phyloP scores from a whole-genome alignment of 37 sponge, comb jelly and placozoan species.

The Theonella swinhoei region DNA sequence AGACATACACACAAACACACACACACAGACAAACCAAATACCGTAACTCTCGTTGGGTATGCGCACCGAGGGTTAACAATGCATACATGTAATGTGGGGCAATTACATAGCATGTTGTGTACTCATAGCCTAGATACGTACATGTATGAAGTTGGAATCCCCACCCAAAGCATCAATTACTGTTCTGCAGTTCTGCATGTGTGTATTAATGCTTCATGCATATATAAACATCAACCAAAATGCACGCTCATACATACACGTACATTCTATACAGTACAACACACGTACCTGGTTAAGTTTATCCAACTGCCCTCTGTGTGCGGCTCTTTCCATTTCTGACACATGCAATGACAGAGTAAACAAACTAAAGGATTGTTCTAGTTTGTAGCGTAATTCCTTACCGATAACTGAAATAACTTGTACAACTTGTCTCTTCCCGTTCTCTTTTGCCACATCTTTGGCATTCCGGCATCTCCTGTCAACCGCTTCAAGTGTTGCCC shows the following conservation, averaged over 20 bases:
- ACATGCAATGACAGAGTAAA: neutral
- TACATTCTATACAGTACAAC: no score
- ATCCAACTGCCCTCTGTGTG: neutral
- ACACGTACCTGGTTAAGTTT: slow-evolving; percentile 11
- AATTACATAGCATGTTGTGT: neutral
- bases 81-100: neutral
- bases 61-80: neutral
- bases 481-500: slow-evolving; percentile 37
- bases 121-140: no score
- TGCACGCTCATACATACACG: no score
- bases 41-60: neutral
- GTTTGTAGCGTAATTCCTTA: neutral
- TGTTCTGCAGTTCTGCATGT: no score
- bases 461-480: slow-evolving; percentile 53
- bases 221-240: no score
- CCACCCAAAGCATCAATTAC: no score
- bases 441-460: slow-evolving; percentile 47
- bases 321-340: slow-evolving; percentile 20
- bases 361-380: neutral
- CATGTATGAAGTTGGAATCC: no score
- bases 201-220: no score
- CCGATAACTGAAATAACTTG: slow-evolving; percentile 17
- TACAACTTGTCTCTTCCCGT: slow-evolving; percentile 32
- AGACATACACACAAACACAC: neutral
- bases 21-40: neutral